A percentile compares a stretch with the other conserved stretches of the same genome.
These are phyloP conservation scores for Gnathonemus longibarbis DNA, from an alignment of 2,113 vertebrate species.

Conservation along the genomic window DNA sequence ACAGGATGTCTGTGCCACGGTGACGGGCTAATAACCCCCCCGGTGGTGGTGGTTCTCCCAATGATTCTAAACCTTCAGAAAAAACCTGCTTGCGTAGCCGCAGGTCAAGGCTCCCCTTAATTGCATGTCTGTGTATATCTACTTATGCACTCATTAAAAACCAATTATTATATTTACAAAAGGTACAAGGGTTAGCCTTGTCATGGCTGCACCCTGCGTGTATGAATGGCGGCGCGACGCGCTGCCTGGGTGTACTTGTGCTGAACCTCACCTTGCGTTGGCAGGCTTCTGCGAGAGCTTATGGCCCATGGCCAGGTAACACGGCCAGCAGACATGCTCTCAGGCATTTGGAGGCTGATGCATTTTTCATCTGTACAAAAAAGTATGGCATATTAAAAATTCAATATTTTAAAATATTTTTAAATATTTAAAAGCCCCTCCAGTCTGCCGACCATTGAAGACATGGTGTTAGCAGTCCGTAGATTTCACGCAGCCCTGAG, in stretches of 20 bases:
- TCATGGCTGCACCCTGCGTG: not conserved
- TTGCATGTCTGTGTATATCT: not conserved
- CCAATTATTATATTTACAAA: not conserved
- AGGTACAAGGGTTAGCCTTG: not conserved
- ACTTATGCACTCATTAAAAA: not conserved
- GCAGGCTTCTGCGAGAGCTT: not conserved
- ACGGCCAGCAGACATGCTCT: not conserved
- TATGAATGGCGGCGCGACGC: not conserved
- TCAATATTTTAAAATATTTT: not conserved
- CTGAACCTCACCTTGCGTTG: not conserved
- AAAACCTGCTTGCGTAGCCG: conserved; percentile 6
- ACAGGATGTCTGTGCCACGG: conserved; percentile 51
- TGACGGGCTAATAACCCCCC: conserved; percentile 42
- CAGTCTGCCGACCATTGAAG: not conserved
- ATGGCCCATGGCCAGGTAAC: not conserved
- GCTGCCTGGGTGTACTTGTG: not conserved
- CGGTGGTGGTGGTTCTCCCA: conserved; percentile 24
- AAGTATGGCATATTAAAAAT: not conserved
- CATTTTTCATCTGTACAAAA: not conserved
- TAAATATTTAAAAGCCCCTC: not conserved
- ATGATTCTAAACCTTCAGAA: conserved; percentile 8
- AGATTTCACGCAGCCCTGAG: not conserved
- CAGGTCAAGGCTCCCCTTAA: not conserved
- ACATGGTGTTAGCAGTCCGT: not conserved
- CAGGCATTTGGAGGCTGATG: not conserved